Evolutionary conservation across 2,797 vertebrate species (phyloP).

Genomic region (Enteromius treurensis): DNA sequence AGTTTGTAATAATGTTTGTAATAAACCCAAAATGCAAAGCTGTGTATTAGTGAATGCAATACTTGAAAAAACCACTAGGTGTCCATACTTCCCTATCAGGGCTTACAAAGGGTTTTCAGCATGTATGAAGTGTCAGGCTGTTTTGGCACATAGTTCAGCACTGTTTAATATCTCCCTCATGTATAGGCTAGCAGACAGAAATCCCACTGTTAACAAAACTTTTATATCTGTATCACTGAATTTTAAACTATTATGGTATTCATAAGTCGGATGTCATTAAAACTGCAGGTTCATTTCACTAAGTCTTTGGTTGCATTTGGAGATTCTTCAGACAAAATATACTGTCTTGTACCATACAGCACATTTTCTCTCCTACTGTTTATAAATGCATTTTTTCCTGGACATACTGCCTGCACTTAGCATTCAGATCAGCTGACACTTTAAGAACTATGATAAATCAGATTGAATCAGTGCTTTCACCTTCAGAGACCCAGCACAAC

Average conservation of each 20-base stretch:
- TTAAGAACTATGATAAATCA: conserved; percentile 11
- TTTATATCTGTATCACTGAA: conserved; percentile 16
- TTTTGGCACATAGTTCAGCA: conserved; percentile 7
- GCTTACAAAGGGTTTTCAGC: background rate
- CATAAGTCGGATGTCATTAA: background rate
- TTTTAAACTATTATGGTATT: conserved; percentile 7
- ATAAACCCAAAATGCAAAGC: background rate
- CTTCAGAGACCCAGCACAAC: background rate
- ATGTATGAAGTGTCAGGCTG: background rate
- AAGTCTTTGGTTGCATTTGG: conserved; percentile 14
- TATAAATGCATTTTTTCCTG: background rate
- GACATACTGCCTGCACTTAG: background rate
- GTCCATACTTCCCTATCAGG: background rate
- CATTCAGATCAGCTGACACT: conserved; percentile 1
- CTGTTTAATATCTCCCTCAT: background rate
- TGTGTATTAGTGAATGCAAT: background rate
- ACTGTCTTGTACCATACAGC: background rate
- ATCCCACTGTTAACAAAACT: background rate
- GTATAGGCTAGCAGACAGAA: background rate
- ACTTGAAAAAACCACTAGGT: conserved; percentile 10
- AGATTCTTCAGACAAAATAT: background rate
- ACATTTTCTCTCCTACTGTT: background rate
- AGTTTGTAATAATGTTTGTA: background rate
- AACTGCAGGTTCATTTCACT: background rate
- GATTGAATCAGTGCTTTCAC: background rate